phyloP scores from a whole-genome alignment of 2,888 invertebrate species.

The Cheilosia scutellata region DNA sequence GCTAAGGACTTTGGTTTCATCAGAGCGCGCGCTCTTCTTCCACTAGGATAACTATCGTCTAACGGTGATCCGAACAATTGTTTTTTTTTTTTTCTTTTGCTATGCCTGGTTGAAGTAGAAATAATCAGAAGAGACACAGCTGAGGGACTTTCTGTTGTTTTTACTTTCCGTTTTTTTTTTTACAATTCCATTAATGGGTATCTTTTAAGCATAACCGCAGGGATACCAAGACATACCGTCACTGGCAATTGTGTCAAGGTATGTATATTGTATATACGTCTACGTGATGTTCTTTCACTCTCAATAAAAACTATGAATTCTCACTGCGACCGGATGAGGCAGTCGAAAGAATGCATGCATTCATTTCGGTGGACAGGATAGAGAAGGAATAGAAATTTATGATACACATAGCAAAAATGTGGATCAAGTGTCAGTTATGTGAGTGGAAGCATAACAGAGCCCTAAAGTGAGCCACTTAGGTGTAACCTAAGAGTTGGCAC shows the following conservation, averaged over 20 bases:
- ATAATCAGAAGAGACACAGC: slow-evolving; percentile 64
- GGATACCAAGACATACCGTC: slow-evolving; percentile 9
- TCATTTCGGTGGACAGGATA: slow-evolving; percentile 12
- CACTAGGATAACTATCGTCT: slow-evolving; percentile 48
- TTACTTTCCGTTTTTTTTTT: slow-evolving; percentile 22
- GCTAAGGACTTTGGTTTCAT: slow-evolving; percentile 57
- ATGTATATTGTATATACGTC: neutral
- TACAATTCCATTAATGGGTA: slow-evolving; percentile 71
- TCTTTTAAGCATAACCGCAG: slow-evolving; percentile 47
- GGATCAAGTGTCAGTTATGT: slow-evolving; percentile 52
- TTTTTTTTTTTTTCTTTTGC: no score
- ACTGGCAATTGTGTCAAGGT: slow-evolving; percentile 57
- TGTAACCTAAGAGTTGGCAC: slow-evolving; percentile 28
- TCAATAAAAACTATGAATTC: slow-evolving; percentile 41
- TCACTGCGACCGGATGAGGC: neutral
- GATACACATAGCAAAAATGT: slow-evolving; percentile 26
- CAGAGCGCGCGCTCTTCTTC: slow-evolving; percentile 54
- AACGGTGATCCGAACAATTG: slow-evolving; percentile 26
- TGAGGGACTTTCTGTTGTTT: slow-evolving; percentile 47
- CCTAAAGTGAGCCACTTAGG: slow-evolving; percentile 55
- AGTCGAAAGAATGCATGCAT: slow-evolving; percentile 13
- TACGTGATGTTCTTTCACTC: slow-evolving; percentile 37
- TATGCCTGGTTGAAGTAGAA: slow-evolving; percentile 12
- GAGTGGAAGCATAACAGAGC: slow-evolving; percentile 21
- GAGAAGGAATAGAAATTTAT: slow-evolving; percentile 14